These are phyloP conservation scores for Eudemis profundana DNA, from an alignment of 2,888 invertebrate genomes.

Conservation along the genomic window DNA sequence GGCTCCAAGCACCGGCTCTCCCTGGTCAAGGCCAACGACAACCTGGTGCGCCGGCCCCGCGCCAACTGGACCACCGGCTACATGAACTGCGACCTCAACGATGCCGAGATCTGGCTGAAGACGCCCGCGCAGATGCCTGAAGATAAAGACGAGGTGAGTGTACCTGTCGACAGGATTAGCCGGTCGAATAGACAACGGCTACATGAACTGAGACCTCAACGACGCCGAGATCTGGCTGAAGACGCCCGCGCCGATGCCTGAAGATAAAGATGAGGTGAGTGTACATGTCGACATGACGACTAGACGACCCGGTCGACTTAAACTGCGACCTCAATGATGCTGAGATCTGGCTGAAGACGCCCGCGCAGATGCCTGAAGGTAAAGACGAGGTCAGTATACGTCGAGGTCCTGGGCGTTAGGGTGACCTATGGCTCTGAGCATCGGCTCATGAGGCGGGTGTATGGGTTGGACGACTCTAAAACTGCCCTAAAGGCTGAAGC, in stretches of 20 bases:
- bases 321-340: conserved; percentile 96
- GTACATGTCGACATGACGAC: no score
- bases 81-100: conserved; percentile 96
- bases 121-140: conserved; percentile 84
- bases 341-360: conserved; percentile 96
- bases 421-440: conserved; percentile 94
- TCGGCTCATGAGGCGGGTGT: no score
- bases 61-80: conserved; percentile 97
- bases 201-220: no score
- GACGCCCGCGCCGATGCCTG: no score
- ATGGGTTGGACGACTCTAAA: no score
- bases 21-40: conserved; percentile 91
- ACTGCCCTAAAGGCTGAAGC: no score
- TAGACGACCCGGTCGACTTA: conserved; percentile 94
- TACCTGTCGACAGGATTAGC: conserved; percentile 90
- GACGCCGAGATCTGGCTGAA: conserved; percentile 91
- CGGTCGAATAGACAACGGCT: conserved; percentile 92
- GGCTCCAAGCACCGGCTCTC: conserved; percentile 92
- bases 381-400: conserved; percentile 54
- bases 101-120: conserved; percentile 96
- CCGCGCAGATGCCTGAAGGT: conserved; percentile 74
- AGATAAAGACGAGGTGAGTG: conserved; percentile 58
- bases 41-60: conserved; percentile 92
- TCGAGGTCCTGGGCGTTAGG: conserved; percentile 92
- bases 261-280: no score